Evolutionary conservation across 2,113 vertebrate genomes (phyloP), one percentile per base, ranked within the genome.

Genomic region (Scartelaos histophorus): DNA sequence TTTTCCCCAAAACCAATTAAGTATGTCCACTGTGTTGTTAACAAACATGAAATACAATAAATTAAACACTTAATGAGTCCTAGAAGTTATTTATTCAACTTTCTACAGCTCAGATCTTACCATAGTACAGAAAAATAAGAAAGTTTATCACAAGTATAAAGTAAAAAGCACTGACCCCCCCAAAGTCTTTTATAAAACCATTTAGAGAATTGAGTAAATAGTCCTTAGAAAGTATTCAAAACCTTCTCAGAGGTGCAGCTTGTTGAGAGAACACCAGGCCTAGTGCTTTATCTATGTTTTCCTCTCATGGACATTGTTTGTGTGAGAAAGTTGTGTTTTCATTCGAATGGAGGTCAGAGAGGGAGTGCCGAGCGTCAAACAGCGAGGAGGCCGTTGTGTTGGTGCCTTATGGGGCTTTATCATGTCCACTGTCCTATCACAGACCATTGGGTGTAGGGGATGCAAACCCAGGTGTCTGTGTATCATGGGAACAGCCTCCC

Each of bases 401-500:
- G 73, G 65, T 73, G 73, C 61, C 22, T 53, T 17, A 19, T 1
- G 19, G 61, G 67, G 29, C 68, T 82, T 90, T 91, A 89, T 87
- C 87, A 2, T 38, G 51, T 78, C n/a, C 51, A 54, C 9, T 2
- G 17, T 54, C 82, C 77, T 91, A 86, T 91, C 89, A 17, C 78
- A 54, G 62, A 7, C 19, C 74, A 83, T 81, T 77, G 79, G 74
- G 62, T 12, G 19, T 74, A 83, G 82, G 74, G 79, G 78, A 66
- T 86, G 88, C 80, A 81, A 85, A 86, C 73, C 70, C 21, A 94
- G 93, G 93, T 94, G 93, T 90, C 87, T 72, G 81, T 74, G 67
- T 57, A 75, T 83, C 91, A 90, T 94, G 93, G 87, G 93, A 94
- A 93, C 75, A 79, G 71, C 75, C 86, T 91, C 91, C 88, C 81